Conservation (phyloP, 1,140 invertebrate genomes). For the Contarinia nasturtii region DNA sequence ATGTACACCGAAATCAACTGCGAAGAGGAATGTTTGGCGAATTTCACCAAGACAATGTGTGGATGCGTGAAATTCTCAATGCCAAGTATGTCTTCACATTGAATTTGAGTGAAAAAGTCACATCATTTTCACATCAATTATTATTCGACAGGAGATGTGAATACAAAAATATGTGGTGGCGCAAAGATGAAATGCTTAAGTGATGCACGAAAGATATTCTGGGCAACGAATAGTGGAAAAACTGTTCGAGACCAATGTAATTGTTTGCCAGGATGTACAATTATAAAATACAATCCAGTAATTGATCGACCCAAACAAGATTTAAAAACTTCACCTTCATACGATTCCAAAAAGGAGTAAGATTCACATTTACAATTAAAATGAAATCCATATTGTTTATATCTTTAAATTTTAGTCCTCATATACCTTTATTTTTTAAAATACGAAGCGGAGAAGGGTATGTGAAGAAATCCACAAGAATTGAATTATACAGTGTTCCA, state of each 20-base stretch:
- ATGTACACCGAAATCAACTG: slow-evolving; percentile 43
- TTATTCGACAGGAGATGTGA: slow-evolving; percentile 19
- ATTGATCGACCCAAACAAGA: too few species aligned
- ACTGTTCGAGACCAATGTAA: too few species aligned
- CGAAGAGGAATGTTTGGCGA: slow-evolving; percentile 40
- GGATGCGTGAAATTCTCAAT: slow-evolving; percentile 40
- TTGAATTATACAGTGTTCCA: slow-evolving; percentile 29
- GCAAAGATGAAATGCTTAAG: slow-evolving; percentile 20
- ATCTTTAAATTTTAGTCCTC: too few species aligned
- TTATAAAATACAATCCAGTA: too few species aligned
- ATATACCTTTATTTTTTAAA: slow-evolving; percentile 15
- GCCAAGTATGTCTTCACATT: slow-evolving; percentile 28
- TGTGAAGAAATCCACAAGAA: slow-evolving; percentile 29
- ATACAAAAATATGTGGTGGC: slow-evolving; percentile 25
- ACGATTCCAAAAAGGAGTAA: too few species aligned
- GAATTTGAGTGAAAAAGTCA: neutral
- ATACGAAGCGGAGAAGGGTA: slow-evolving; percentile 28
- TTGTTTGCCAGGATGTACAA: too few species aligned
- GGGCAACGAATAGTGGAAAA: too few species aligned
- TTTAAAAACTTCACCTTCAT: too few species aligned
- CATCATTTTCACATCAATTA: too few species aligned
- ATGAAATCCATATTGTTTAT: too few species aligned
- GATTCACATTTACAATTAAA: too few species aligned
- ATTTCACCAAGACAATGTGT: slow-evolving; percentile 33
- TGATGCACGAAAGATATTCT: neutral